Conservation (phyloP, 2,888 invertebrate species). For the Diarsia rubi region DNA sequence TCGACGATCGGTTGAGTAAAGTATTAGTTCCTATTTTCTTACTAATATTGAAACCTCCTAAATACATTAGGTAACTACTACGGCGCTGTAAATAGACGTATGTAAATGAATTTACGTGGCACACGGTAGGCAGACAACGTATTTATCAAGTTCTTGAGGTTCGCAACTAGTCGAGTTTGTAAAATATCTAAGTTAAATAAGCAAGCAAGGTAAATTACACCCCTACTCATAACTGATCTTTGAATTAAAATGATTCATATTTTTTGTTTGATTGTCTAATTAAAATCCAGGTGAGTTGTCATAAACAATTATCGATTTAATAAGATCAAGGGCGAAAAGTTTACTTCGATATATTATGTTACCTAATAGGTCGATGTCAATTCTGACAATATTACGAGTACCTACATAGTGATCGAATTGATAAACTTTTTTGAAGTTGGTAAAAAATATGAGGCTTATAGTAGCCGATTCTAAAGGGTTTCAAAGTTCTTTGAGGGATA, state of each 20-base stretch:
- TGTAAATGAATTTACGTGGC: neutral
- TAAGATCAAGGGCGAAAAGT: too few species aligned
- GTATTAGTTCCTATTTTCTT: neutral
- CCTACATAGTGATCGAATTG: too few species aligned
- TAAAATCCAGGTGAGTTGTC: too few species aligned
- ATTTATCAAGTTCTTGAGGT: slow-evolving; percentile 2
- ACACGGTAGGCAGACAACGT: neutral
- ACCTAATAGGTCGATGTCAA: too few species aligned
- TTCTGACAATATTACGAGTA: too few species aligned
- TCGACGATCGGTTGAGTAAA: neutral
- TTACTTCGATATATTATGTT: too few species aligned
- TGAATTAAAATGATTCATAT: too few species aligned
- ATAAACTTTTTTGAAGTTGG: too few species aligned
- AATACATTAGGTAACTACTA: neutral
- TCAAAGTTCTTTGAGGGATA: too few species aligned
- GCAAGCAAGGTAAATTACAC: neutral
- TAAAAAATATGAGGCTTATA: neutral
- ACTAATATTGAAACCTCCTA: neutral
- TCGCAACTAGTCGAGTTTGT: neutral
- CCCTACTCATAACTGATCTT: neutral
- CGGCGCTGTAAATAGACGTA: too few species aligned
- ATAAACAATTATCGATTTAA: too few species aligned
- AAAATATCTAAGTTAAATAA: neutral
- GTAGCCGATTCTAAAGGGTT: neutral
- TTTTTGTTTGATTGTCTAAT: too few species aligned